Percentiles rank a stretch among this genome's conserved stretches.
Evolutionary conservation across 2,888 invertebrate species (phyloP).

Genomic region (Antitype chi): DNA sequence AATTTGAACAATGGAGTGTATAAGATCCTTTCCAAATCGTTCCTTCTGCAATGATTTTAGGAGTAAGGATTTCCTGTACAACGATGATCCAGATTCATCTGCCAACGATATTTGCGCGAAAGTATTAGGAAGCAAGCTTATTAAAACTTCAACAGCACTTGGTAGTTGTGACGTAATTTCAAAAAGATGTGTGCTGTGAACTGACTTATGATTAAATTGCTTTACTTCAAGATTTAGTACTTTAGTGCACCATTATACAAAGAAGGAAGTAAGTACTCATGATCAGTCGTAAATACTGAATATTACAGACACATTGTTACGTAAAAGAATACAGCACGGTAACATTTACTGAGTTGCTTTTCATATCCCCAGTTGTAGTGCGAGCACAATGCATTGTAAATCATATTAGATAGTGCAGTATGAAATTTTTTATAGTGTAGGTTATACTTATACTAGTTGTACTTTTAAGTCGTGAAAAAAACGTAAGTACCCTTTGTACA

Average conservation of each 20-base stretch:
- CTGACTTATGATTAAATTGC: slow-evolving; percentile 19
- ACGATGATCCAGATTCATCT: not conserved
- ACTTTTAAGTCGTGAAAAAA: not conserved
- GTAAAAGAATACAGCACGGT: slow-evolving; percentile 32
- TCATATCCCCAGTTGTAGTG: slow-evolving; percentile 2
- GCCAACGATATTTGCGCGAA: not conserved
- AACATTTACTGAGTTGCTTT: slow-evolving; percentile 21
- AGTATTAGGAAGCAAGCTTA: not conserved
- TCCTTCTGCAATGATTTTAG: not conserved
- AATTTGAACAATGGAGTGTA: not conserved
- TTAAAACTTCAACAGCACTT: not conserved
- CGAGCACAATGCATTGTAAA: slow-evolving; percentile 38
- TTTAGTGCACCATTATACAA: slow-evolving; percentile 19
- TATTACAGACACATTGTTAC: slow-evolving; percentile 9
- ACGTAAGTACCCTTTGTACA: no score
- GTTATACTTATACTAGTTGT: no score
- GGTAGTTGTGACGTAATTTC: slow-evolving; percentile 20
- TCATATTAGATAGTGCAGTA: slow-evolving; percentile 24
- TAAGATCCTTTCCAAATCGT: not conserved
- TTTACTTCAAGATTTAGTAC: slow-evolving; percentile 40
- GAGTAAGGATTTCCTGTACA: not conserved
- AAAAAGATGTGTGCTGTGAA: not conserved
- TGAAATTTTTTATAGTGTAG: not conserved
- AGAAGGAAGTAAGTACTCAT: slow-evolving; percentile 10
- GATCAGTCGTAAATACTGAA: slow-evolving; percentile 41